A percentile compares a stretch with the other conserved stretches of the same genome.
These are phyloP conservation scores for Diploptera punctata DNA, from an alignment of 2,888 invertebrate genomes.

Conservation along the genomic window DNA sequence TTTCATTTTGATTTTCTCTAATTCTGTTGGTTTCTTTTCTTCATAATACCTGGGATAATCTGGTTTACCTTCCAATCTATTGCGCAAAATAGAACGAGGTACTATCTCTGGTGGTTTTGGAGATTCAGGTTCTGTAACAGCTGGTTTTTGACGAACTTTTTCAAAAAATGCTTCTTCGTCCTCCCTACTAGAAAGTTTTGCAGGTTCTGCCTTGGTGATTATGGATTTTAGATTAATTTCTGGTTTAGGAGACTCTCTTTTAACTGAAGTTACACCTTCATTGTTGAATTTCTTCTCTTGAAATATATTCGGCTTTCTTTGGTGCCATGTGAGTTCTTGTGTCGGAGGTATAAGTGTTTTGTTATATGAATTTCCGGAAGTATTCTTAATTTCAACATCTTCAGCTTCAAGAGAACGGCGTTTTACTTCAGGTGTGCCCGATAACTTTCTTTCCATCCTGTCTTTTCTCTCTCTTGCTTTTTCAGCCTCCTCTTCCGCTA, in stretches of 20 bases:
- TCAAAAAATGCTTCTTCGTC: neutral
- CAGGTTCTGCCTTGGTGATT: neutral
- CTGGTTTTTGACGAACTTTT: neutral
- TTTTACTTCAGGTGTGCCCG: neutral
- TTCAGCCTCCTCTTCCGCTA: conserved; percentile 75
- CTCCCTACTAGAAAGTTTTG: neutral
- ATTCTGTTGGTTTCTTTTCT: conserved; percentile 44
- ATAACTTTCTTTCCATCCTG: conserved; percentile 33
- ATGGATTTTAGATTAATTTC: neutral
- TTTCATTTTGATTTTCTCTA: conserved; percentile 46
- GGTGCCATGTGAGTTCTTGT: neutral
- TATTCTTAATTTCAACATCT: neutral
- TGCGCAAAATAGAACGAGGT: neutral
- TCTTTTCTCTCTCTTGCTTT: conserved; percentile 46
- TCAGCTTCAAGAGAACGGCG: neutral
- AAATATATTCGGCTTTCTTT: neutral
- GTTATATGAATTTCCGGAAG: neutral
- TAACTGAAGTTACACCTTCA: neutral
- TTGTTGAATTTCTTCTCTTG: neutral
- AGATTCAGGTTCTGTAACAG: too few species aligned
- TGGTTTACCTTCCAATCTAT: conserved; percentile 48
- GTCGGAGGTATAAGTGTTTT: neutral
- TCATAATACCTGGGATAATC: conserved; percentile 46
- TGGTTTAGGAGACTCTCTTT: neutral
- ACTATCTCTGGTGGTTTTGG: neutral